These are phyloP conservation scores for Tapera naevia DNA, from an alignment of 2,797 vertebrate genomes.

Conservation along the genomic window DNA sequence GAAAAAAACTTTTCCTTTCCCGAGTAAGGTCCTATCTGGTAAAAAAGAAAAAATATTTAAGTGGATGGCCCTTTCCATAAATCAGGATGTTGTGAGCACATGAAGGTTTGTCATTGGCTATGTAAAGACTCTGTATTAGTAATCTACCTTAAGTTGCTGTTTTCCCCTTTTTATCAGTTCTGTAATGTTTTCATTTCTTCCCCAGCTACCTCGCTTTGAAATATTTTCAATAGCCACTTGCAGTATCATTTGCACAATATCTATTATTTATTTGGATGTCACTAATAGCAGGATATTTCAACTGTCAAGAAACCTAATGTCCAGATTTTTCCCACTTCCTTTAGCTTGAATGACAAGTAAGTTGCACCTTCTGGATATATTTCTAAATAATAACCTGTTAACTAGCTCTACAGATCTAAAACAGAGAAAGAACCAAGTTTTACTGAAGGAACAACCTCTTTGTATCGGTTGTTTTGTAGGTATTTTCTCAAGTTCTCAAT, in stretches of 20 bases:
- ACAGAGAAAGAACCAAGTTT: background rate
- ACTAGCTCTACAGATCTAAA: background rate
- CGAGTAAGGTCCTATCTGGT: background rate
- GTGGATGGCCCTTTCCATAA: background rate
- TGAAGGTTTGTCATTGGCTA: background rate
- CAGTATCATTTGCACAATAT: conserved; percentile 1
- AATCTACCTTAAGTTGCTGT: background rate
- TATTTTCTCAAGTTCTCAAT: background rate
- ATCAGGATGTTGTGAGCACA: background rate
- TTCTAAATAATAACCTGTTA: background rate
- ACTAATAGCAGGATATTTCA: conserved; percentile 39
- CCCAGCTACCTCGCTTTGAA: background rate
- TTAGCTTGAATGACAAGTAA: conserved; percentile 23
- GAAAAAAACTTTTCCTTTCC: background rate
- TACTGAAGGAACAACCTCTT: background rate
- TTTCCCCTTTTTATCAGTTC: background rate
- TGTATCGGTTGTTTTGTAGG: background rate
- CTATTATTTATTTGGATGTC: conserved; percentile 52
- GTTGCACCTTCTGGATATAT: background rate
- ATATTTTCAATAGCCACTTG: background rate
- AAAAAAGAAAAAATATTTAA: conserved; percentile 24
- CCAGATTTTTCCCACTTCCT: conserved; percentile 22
- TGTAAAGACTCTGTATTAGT: background rate
- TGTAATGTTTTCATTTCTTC: background rate
- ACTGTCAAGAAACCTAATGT: conserved; percentile 22